phyloP scores from a whole-genome alignment of 2,113 vertebrate species.

The Mus pahari region DNA sequence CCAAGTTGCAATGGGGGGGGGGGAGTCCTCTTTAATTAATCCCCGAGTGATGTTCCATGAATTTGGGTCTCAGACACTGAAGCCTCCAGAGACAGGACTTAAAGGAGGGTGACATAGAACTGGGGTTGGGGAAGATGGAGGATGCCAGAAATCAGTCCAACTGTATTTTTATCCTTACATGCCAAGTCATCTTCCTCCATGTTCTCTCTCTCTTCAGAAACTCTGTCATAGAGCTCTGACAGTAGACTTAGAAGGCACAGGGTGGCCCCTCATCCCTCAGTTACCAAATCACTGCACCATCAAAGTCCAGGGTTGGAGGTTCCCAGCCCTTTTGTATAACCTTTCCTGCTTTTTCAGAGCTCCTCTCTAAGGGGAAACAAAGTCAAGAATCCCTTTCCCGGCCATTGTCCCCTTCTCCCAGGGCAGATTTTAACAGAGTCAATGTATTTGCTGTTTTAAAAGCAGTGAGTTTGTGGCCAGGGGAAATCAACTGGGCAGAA shows the following conservation, averaged over 20 bases:
- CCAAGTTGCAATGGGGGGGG: neutral
- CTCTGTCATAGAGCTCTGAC: neutral
- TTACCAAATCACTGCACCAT: neutral
- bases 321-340: too few relatives aligned
- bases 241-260: neutral
- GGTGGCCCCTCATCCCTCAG: neutral
- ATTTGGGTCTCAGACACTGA: neutral
- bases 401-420: neutral
- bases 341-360: neutral
- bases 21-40: neutral
- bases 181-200: neutral
- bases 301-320: neutral
- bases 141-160: neutral
- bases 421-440: conserved; percentile 47
- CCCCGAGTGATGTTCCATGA: neutral
- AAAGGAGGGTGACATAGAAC: too few relatives aligned
- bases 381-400: neutral
- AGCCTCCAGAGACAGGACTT: neutral
- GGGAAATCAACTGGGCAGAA: conserved; percentile 77
- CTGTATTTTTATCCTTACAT: neutral
- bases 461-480: conserved; percentile 72
- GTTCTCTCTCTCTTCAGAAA: neutral
- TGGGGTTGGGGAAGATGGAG: neutral
- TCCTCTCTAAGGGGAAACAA: neutral
- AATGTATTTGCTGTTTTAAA: conserved; percentile 69